These are phyloP conservation scores for Catharus bicknelli DNA, from an alignment of 2,113 vertebrate genomes.

Conservation along the genomic window DNA sequence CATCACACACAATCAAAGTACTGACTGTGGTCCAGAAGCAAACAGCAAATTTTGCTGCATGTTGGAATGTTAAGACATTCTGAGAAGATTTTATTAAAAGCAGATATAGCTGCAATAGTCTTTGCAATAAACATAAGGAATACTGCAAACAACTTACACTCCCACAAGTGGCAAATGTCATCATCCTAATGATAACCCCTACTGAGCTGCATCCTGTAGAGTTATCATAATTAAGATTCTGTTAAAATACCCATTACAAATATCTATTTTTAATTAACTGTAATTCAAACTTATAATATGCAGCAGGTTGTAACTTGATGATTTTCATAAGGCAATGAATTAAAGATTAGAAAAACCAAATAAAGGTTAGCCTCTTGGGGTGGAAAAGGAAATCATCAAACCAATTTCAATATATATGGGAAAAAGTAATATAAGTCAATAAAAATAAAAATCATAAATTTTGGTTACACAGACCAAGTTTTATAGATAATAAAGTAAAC, in stretches of 20 bases:
- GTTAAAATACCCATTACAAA: slow-evolving; percentile 64
- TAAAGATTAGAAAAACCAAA: slow-evolving; percentile 2
- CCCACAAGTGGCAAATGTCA: neutral
- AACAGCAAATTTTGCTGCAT: neutral
- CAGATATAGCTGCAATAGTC: neutral
- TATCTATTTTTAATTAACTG: slow-evolving; percentile 51
- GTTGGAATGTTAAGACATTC: neutral
- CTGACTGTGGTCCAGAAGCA: neutral
- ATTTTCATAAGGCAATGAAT: slow-evolving; percentile 9
- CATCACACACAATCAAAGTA: neutral
- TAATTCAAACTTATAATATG: slow-evolving; percentile 9
- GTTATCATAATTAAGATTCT: slow-evolving; percentile 55
- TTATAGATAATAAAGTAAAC: neutral
- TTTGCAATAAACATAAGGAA: slow-evolving; percentile 28
- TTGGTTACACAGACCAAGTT: neutral
- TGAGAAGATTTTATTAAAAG: neutral
- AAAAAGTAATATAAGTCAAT: neutral
- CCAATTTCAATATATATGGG: neutral
- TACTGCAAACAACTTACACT: slow-evolving; percentile 39
- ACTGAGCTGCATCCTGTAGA: slow-evolving; percentile 13
- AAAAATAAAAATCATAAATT: neutral
- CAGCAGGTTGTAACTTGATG: slow-evolving; percentile 4
- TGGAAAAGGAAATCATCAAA: neutral
- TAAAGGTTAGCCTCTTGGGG: neutral
- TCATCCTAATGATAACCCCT: neutral